Conservation (phyloP, 2,113 vertebrate genomes). For the Pampusana beccarii region DNA sequence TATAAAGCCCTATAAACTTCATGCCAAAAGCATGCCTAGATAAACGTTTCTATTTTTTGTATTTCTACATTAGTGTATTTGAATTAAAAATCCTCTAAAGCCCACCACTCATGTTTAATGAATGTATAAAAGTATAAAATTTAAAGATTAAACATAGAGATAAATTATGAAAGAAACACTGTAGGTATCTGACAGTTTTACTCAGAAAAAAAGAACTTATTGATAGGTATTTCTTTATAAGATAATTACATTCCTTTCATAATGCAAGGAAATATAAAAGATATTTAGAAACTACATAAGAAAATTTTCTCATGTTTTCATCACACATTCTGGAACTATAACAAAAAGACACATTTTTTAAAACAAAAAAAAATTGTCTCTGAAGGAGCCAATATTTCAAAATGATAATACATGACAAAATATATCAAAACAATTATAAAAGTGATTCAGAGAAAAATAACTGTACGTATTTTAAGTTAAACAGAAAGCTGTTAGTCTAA, state of each 20-base stretch:
- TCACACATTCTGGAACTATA: conserved; percentile 27
- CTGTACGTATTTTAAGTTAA: conserved; percentile 62
- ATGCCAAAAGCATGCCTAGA: background rate
- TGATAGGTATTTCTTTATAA: background rate
- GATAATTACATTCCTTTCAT: background rate
- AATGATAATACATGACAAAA: conserved; percentile 66
- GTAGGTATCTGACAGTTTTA: background rate
- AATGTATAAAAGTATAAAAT: background rate
- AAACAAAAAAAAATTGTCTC: background rate
- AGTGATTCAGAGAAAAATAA: conserved; percentile 56
- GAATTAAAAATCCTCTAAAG: background rate
- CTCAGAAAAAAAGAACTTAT: background rate
- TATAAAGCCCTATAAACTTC: background rate
- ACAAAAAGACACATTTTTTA: conserved; percentile 29
- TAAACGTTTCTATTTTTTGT: background rate
- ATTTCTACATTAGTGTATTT: background rate
- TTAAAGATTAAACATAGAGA: background rate
- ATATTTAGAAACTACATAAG: background rate
- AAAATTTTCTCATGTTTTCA: conserved; percentile 45
- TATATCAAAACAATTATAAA: conserved; percentile 67
- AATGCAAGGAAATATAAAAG: background rate
- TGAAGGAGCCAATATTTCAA: conserved; percentile 50
- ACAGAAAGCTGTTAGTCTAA: conserved; percentile 58
- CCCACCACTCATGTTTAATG: background rate
- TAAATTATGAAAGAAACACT: background rate